These are phyloP conservation scores for Micromys minutus DNA, from an alignment of 2,113 vertebrate species.

Conservation along the genomic window DNA sequence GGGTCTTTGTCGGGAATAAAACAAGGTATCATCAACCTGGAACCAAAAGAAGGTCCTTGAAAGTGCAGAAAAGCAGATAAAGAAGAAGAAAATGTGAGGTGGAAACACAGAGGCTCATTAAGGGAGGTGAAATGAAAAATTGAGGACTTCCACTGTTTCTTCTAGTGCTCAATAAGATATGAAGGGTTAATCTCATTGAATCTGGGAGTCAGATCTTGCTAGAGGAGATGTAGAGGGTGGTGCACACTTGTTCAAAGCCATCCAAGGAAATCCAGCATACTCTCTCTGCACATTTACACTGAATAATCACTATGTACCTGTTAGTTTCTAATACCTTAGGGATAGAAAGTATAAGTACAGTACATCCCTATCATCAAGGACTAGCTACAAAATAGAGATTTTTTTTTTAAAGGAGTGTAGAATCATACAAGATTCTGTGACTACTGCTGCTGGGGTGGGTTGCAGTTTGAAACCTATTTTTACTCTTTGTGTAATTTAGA, in stretches of 20 bases:
- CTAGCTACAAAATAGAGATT: neutral
- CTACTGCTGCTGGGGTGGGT: neutral
- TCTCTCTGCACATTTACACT: neutral
- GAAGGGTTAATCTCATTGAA: neutral
- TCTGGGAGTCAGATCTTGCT: neutral
- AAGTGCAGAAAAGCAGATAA: neutral
- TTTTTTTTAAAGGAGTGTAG: neutral
- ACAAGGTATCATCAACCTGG: neutral
- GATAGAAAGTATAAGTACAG: neutral
- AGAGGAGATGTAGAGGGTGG: neutral
- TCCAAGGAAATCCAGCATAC: neutral
- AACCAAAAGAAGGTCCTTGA: neutral
- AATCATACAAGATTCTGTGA: neutral
- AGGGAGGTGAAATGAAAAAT: neutral
- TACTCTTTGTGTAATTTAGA: conserved; percentile 66
- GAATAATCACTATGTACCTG: neutral
- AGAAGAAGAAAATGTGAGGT: neutral
- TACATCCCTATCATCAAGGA: neutral
- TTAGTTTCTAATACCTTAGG: neutral
- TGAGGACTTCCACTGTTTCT: neutral
- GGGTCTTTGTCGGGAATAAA: neutral
- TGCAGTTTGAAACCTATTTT: neutral
- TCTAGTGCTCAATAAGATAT: neutral
- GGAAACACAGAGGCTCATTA: neutral
- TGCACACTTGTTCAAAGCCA: neutral